Conservation (phyloP, 2,797 vertebrate genomes). For the Steatocranus sp. region DNA sequence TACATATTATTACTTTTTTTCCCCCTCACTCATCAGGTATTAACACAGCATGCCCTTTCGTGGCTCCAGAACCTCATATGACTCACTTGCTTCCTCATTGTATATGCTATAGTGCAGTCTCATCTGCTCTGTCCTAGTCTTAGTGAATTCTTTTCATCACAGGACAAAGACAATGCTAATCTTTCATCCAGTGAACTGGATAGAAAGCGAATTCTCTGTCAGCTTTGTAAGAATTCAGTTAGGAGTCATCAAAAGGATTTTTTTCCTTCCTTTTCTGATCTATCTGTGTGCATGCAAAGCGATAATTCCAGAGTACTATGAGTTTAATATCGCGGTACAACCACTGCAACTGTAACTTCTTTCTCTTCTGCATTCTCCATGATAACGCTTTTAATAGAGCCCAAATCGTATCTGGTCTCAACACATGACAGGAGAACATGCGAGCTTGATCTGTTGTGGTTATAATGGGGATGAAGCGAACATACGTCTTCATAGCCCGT, state of each 20-base stretch:
- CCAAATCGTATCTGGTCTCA: background rate
- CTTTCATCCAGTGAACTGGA: constrained; percentile 35
- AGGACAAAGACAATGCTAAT: constrained; percentile 59
- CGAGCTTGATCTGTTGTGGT: background rate
- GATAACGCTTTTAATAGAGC: constrained; percentile 12
- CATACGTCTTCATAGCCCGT: background rate
- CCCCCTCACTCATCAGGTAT: constrained; percentile 41
- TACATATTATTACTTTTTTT: constrained; percentile 49
- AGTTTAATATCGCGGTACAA: constrained; percentile 14
- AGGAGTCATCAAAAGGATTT: constrained; percentile 29
- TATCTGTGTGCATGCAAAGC: constrained; percentile 2
- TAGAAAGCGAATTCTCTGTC: constrained; percentile 41
- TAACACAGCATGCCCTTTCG: constrained; percentile 25
- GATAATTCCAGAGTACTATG: constrained; percentile 32
- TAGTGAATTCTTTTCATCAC: constrained; percentile 34
- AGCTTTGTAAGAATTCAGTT: constrained; percentile 50
- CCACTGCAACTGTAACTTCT: background rate
- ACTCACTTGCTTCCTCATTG: constrained; percentile 10
- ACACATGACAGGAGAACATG: background rate
- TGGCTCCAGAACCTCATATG: constrained; percentile 13
- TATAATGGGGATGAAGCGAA: constrained; percentile 18
- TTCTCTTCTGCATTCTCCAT: background rate
- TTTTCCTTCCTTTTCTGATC: background rate
- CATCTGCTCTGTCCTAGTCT: constrained; percentile 22
- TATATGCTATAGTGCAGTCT: background rate